These are phyloP conservation scores for Linepithema humile DNA, from an alignment of 1,140 invertebrate genomes.

Conservation along the genomic window DNA sequence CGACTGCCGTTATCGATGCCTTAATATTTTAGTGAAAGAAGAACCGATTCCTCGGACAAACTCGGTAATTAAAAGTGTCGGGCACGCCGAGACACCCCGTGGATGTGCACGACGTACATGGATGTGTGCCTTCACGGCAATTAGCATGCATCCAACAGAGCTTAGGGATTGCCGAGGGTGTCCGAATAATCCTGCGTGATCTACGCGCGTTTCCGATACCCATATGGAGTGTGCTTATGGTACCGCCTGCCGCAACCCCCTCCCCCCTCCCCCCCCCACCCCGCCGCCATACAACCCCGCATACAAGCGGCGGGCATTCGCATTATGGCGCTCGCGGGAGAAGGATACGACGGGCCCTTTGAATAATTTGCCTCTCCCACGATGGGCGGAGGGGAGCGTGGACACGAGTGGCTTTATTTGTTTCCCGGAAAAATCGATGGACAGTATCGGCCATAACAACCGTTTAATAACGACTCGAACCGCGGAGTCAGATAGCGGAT, in stretches of 20 bases:
- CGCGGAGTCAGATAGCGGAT: background rate
- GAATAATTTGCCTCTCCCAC: conserved; percentile 65
- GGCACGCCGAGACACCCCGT: conserved; percentile 9
- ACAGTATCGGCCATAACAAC: conserved; percentile 23
- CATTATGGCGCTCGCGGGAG: conserved; percentile 38
- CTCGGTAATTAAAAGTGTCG: background rate
- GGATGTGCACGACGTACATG: conserved; percentile 20
- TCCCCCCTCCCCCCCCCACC: conserved; percentile 6
- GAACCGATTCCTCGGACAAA: background rate
- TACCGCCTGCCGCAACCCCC: conserved; percentile 55
- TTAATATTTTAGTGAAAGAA: background rate
- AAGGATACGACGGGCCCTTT: conserved; percentile 56
- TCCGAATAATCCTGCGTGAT: conserved; percentile 74
- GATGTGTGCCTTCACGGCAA: conserved; percentile 68
- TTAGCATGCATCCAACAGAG: conserved; percentile 76
- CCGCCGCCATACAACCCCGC: no score
- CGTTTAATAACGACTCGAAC: conserved; percentile 51
- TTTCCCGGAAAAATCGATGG: conserved; percentile 58
- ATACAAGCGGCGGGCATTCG: conserved; percentile 41
- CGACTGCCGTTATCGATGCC: no score
- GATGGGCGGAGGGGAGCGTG: background rate
- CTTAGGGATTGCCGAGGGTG: conserved; percentile 68
- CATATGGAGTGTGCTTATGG: conserved; percentile 68
- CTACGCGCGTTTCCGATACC: conserved; percentile 73
- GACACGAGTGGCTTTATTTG: conserved; percentile 51